Evolutionary conservation across 1,140 invertebrate species (phyloP), one percentile per base, ranked within the genome.

Genomic region (Drosophila lacteicornis): DNA sequence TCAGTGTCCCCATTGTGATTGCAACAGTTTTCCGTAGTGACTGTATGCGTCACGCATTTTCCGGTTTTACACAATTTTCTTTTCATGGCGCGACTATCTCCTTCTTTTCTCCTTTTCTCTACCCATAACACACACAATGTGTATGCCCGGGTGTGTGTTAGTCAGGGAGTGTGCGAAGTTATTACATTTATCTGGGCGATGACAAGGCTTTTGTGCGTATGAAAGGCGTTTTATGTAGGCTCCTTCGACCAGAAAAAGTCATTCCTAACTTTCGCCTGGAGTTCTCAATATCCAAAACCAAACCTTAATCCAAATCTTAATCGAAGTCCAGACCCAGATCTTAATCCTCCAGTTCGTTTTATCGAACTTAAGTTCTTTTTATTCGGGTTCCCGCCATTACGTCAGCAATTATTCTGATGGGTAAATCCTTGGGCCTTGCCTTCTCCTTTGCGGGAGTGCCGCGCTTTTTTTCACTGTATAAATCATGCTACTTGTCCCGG

Each of bases 181-280:
- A 83, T 88, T 90, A 82, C 81, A 90, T 90, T 90, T 90, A 90
- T 90, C 81, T 82, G 82, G 71, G 79, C 81, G 79, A 90, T 90
- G 81, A 90, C 79, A 85, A 76, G 67, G 78, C 55, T 58, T 49
- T 74, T 75, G 75, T 55, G 71, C 58, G 49, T 62, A 42, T 74
- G 49, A 63, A 71, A 71, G 75, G 66, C 69, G 58, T 86, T 80
- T 69, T 62, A 56, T 80, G 82, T 78, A 65, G 75, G 51, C 43
- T 22, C 19, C 47, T 47, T 71, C 30, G 38, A 27, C 38, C 38
- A 38, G 38, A 68, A 67, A 40, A 51, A 53, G 36, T 51, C 47
- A 51, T 70, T 49, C 56, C 46, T 75, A 86, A 86, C 55, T 61
- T 61, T 61, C 1, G 9, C 17, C 25, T 55, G n/a, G 4, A 40